Conservation (phyloP, 1,140 invertebrate genomes). For the Pollicipes pollicipes region DNA sequence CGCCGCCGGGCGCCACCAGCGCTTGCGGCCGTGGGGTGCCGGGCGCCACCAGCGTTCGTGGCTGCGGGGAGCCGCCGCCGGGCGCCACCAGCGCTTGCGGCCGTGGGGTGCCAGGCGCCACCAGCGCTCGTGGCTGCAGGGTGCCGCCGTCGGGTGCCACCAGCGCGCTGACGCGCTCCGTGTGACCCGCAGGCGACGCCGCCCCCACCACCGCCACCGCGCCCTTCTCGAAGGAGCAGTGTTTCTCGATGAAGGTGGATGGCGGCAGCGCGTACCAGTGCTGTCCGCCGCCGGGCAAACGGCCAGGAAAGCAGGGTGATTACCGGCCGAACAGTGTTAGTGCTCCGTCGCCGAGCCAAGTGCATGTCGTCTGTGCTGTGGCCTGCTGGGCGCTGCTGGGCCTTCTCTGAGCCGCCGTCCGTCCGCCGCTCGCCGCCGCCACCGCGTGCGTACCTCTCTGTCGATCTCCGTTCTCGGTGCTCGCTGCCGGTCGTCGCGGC, state of each 20-base stretch:
- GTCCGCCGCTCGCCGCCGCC: too few relatives aligned
- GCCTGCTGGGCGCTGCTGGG: not conserved
- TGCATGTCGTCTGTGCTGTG: not conserved
- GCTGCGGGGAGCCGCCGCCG: too few relatives aligned
- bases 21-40: too few relatives aligned
- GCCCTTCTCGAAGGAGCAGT: not conserved
- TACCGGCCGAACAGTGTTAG: not conserved
- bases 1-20: too few relatives aligned
- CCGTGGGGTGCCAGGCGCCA: too few relatives aligned
- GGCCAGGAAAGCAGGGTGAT: not conserved
- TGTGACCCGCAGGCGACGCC: not conserved
- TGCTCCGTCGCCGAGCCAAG: not conserved
- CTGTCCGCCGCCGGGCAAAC: not conserved
- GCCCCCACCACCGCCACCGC: not conserved
- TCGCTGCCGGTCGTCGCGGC: too few relatives aligned
- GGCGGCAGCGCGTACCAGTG: not conserved
- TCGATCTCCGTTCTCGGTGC: not conserved
- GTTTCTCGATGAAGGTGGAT: slow-evolving; percentile 4
- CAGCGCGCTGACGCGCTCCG: not conserved
- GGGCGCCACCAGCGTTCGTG: too few relatives aligned
- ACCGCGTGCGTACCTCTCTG: not conserved
- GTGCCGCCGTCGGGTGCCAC: too few relatives aligned
- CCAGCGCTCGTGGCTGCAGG: too few relatives aligned
- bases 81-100: too few relatives aligned
- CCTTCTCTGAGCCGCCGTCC: not conserved